Percentiles rank a stretch among this genome's conserved stretches.
Conservation (phyloP, 2,888 invertebrate species). For the Leptopilina syphax region DNA sequence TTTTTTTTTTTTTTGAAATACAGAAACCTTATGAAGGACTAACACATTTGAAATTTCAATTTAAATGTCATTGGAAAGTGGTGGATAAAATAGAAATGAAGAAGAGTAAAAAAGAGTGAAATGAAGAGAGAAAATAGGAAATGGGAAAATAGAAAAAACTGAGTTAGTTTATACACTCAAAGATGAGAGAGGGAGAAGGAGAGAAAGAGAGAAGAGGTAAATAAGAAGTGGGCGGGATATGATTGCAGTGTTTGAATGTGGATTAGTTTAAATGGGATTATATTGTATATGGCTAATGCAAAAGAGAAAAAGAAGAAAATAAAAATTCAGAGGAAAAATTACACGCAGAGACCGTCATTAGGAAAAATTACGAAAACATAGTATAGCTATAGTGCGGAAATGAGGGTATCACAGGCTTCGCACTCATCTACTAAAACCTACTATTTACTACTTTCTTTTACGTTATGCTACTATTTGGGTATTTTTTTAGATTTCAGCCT, state of each 20-base stretch:
- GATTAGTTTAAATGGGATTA: not conserved
- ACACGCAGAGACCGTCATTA: too few species aligned
- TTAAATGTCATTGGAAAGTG: conserved; percentile 21
- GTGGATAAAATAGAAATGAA: conserved; percentile 24
- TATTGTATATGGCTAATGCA: not conserved
- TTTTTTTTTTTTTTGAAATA: not conserved
- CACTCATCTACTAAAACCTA: too few species aligned
- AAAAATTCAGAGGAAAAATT: too few species aligned
- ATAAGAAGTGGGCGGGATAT: conserved; percentile 25
- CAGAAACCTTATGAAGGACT: conserved; percentile 17
- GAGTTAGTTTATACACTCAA: not conserved
- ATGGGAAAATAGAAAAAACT: conserved; percentile 8
- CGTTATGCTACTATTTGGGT: too few species aligned
- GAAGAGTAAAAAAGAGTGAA: not conserved
- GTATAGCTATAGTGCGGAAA: too few species aligned
- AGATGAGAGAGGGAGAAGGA: not conserved
- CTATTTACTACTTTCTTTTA: too few species aligned
- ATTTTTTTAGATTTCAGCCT: too few species aligned
- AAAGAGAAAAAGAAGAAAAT: not conserved
- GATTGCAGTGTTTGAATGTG: conserved; percentile 28
- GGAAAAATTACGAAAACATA: too few species aligned
- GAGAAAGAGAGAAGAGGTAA: not conserved
- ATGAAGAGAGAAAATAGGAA: conserved; percentile 20
- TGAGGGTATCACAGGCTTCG: too few species aligned
- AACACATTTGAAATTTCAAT: conserved; percentile 14